Conservation (phyloP, 1,140 invertebrate genomes). For the Eumeta japonica region DNA sequence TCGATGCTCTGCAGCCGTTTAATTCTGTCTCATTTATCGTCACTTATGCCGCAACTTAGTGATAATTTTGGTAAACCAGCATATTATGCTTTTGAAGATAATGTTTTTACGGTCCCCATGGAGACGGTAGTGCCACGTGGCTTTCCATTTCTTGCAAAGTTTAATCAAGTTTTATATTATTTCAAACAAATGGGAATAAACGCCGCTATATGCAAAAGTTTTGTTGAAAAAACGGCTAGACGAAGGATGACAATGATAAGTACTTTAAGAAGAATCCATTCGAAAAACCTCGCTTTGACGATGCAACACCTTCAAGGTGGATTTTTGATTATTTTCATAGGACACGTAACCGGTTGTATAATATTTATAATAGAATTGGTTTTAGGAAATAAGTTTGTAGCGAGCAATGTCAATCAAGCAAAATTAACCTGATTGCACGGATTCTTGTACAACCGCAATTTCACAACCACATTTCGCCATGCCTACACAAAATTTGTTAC, state of each 20-base stretch:
- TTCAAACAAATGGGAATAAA: constrained; percentile 49
- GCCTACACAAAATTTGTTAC: too few relatives aligned
- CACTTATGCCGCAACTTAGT: constrained; percentile 35
- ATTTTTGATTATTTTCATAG: constrained; percentile 44
- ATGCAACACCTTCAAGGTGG: constrained; percentile 52
- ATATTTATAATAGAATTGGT: constrained; percentile 26
- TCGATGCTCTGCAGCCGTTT: constrained; percentile 33
- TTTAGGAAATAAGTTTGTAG: too few relatives aligned
- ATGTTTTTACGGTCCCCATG: constrained; percentile 52
- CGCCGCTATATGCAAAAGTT: constrained; percentile 25
- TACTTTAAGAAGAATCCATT: constrained; percentile 10
- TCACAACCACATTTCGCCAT: too few relatives aligned
- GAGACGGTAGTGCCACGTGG: constrained; percentile 55
- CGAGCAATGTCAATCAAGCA: too few relatives aligned
- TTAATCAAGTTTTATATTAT: constrained; percentile 38
- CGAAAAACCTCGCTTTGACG: constrained; percentile 42
- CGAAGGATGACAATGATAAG: constrained; percentile 17
- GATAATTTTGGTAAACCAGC: constrained; percentile 25
- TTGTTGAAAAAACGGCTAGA: constrained; percentile 13
- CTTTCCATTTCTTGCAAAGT: constrained; percentile 49
- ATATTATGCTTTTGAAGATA: constrained; percentile 39
- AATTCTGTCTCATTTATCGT: constrained; percentile 34
- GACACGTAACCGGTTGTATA: constrained; percentile 24
- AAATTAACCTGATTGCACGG: too few relatives aligned
- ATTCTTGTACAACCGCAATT: too few relatives aligned